Evolutionary conservation across 2,113 vertebrate species (phyloP).

Genomic region (Dinomys branickii): DNA sequence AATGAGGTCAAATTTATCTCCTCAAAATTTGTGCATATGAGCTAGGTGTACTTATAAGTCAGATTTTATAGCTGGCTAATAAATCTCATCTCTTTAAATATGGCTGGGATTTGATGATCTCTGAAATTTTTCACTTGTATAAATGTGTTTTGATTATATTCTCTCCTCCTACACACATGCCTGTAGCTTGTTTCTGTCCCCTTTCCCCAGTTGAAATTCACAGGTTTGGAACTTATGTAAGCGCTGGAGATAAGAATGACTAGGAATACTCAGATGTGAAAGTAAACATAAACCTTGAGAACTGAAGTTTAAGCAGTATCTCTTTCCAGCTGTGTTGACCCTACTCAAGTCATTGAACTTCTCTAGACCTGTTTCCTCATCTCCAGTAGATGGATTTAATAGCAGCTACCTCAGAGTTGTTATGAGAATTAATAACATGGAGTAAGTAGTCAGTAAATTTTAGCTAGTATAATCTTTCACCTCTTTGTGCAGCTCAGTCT

Average conservation of each 20-base stretch:
- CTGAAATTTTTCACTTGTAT: conserved; percentile 46
- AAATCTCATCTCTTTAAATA: not conserved
- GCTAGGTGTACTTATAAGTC: not conserved
- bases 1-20: conserved; percentile 16
- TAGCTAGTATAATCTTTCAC: not conserved
- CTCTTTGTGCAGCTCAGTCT: not conserved
- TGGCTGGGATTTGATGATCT: not conserved
- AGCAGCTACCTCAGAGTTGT: conserved; percentile 4
- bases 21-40: not conserved
- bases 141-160: conserved; percentile 32
- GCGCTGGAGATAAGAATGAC: not conserved
- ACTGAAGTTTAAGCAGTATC: not conserved
- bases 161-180: not conserved
- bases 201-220: not conserved
- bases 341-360: not conserved
- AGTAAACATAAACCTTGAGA: not conserved
- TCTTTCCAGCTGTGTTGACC: not conserved
- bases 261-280: not conserved
- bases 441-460: not conserved
- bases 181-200: not conserved
- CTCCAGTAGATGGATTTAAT: not conserved
- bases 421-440: not conserved
- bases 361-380: not conserved
- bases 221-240: not conserved
- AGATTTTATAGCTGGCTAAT: conserved; percentile 36